These are phyloP conservation scores for Anodontia alba DNA, from an alignment of 2,888 invertebrate genomes.

Conservation along the genomic window DNA sequence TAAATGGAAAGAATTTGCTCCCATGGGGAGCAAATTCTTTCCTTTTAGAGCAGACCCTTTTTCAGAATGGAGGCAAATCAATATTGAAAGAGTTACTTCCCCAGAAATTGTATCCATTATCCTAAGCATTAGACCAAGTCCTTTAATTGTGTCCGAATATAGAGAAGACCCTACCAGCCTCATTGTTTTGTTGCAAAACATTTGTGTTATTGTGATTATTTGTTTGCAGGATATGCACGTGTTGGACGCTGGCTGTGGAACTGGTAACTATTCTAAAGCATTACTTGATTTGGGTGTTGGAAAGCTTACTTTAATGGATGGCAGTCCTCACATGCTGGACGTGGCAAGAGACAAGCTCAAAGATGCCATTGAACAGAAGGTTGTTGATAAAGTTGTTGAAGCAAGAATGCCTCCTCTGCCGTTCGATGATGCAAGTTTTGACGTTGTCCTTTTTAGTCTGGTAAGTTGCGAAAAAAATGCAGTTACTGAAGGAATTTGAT, in stretches of 20 bases:
- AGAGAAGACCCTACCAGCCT: too few relatives aligned
- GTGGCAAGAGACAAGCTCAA: constrained; percentile 10
- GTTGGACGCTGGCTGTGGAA: constrained; percentile 34
- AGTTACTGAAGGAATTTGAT: too few relatives aligned
- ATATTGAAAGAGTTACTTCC: too few relatives aligned
- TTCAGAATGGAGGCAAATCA: too few relatives aligned
- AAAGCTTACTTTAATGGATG: constrained; percentile 24
- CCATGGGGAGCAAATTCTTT: too few relatives aligned
- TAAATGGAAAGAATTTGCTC: too few relatives aligned
- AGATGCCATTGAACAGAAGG: neutral
- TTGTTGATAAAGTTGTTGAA: neutral
- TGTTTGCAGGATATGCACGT: constrained; percentile 31
- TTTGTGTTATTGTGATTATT: too few relatives aligned
- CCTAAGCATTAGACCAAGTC: too few relatives aligned
- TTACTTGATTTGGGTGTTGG: constrained; percentile 20
- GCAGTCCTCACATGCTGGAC: constrained; percentile 17
- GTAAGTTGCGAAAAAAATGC: constrained; percentile 20
- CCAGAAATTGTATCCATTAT: too few relatives aligned
- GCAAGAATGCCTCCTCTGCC: constrained; percentile 21
- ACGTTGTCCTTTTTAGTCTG: constrained; percentile 28
- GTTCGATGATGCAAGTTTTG: constrained; percentile 27
- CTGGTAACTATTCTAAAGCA: constrained; percentile 27
- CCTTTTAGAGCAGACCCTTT: too few relatives aligned
- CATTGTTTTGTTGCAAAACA: too few relatives aligned
- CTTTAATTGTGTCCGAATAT: too few relatives aligned